Evolutionary conservation across 2,113 vertebrate species (phyloP).

Genomic region (Felis catus): DNA sequence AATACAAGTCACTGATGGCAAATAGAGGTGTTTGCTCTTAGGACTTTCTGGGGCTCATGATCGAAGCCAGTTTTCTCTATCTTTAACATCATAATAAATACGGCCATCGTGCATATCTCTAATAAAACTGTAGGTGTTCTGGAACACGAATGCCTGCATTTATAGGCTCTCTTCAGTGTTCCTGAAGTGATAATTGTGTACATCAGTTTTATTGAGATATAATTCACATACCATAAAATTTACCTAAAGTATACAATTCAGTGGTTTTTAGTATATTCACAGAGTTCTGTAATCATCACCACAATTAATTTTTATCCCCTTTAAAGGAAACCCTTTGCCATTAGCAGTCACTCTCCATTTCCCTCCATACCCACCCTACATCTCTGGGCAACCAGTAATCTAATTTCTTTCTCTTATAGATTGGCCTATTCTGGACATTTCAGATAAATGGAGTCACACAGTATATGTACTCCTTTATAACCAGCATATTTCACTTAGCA

Average conservation of each 20-base stretch:
- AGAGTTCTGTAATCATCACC: neutral
- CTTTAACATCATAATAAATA: constrained; percentile 10
- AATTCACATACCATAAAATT: neutral
- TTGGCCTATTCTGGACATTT: neutral
- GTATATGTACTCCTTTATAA: neutral
- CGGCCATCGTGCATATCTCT: neutral
- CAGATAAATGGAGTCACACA: neutral
- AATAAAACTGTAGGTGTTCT: neutral
- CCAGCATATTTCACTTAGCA: neutral
- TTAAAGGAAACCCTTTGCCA: neutral
- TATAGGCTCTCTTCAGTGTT: neutral
- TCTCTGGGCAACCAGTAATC: neutral
- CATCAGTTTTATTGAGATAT: neutral
- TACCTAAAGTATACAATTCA: neutral
- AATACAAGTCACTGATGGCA: neutral
- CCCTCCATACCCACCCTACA: neutral
- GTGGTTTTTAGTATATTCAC: neutral
- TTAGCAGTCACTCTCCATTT: neutral
- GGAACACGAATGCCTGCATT: neutral
- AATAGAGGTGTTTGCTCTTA: neutral
- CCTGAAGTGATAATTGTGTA: neutral
- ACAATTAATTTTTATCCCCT: neutral
- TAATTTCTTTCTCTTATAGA: neutral
- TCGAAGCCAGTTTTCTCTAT: constrained; percentile 10
- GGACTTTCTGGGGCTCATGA: neutral